Evolutionary conservation across 2,113 vertebrate species (phyloP).

Genomic region (Myrmophylax atrothorax): DNA sequence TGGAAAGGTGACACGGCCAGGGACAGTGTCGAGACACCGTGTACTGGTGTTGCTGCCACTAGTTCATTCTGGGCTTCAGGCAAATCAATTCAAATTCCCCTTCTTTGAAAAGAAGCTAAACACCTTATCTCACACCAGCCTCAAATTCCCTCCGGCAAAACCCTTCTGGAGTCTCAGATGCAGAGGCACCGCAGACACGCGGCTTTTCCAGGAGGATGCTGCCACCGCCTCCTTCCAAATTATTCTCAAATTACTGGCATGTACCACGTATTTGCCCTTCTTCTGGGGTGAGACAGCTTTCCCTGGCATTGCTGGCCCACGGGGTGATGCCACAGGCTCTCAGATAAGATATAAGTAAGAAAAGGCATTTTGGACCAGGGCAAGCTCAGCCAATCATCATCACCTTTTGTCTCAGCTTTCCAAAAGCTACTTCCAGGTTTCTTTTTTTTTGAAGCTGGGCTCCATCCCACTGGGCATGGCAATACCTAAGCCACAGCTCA

Average conservation of each 20-base stretch:
- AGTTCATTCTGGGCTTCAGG: background rate
- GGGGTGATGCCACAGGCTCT: background rate
- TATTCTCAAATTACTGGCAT: background rate
- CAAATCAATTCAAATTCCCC: constrained; percentile 5
- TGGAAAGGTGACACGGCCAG: background rate
- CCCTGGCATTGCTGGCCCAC: accelerated
- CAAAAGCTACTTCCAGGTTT: background rate
- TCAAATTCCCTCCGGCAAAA: background rate
- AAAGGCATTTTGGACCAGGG: background rate
- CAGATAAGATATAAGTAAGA: background rate
- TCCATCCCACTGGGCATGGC: background rate
- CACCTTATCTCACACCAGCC: background rate
- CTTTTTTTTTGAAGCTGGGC: background rate
- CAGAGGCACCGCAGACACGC: background rate
- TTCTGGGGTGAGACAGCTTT: background rate
- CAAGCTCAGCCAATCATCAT: accelerated
- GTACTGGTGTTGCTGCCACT: background rate
- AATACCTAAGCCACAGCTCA: background rate
- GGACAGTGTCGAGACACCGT: background rate
- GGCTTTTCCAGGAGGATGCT: background rate
- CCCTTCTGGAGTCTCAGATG: background rate
- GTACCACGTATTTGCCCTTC: accelerated
- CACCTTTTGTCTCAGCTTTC: background rate
- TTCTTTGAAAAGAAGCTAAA: background rate
- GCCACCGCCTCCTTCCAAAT: background rate